Base-by-base conservation (phyloP, 2,888 invertebrate genomes). In the Hesperia comma region DNA sequence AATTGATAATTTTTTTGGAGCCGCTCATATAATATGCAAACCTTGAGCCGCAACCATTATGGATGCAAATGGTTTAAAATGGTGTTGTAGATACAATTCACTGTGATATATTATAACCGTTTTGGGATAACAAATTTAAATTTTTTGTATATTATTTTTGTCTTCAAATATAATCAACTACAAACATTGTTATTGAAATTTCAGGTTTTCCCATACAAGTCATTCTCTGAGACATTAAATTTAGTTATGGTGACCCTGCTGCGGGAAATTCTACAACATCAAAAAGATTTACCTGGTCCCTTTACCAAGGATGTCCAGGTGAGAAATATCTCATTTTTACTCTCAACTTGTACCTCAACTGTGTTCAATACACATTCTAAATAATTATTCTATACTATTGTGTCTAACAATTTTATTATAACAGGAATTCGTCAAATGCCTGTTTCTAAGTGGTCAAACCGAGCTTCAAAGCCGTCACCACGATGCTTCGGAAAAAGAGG, bases 201-300 rank as follows among this genome's bases (percentile, higher is more conserved):
- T 56, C 94, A 95, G 87, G 95, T 96, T 58, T 99, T 98, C 82
- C 98, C 98, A 0, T 99, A 99, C 88, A 97, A 97, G 80, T 97
- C 97, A 0, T 98, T 99, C 82, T 98, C 98, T 69, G 99, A 99
- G 88, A 98, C 98, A 0, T 92, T 99, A 64, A 98, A 98, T 84
- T 92, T 99, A 64, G 98, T 98, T 0, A 95, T 98, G 94, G 97
- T 99, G 0, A 97, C 98, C 0, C 88, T 99, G 61, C 88, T 99
- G 69, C 93, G 98, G 70, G 99, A 99, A 84, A 88, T 99, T 62
- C 88, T 99, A 68, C 97, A 98, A 79, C 96, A 97, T 81, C 98
- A 98, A 81, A 96, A 96, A 84, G 98, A 98, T 86, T 90, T 99
- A 68, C 98, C 98, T 0, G 94, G 95, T 5, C 96, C 97, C 0